Evolutionary conservation across 2,888 invertebrate genomes (phyloP).

Genomic region (Psylliodes chrysocephalus): DNA sequence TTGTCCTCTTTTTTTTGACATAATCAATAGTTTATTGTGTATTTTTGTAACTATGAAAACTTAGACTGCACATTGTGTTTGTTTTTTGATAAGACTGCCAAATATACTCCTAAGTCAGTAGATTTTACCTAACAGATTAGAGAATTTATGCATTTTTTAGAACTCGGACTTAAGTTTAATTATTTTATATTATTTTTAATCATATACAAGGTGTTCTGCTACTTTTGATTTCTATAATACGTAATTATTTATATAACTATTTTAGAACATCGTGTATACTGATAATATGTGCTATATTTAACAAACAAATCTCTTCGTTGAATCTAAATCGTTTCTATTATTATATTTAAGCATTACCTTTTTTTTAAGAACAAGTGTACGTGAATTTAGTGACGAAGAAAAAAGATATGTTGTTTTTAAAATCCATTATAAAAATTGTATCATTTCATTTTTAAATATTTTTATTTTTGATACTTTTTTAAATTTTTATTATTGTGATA

Average conservation of each 20-base stretch:
- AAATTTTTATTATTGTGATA: conserved; percentile 13
- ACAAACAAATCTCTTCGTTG: no score
- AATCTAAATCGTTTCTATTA: background rate
- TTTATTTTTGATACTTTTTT: conserved; percentile 17
- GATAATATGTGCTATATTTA: no score
- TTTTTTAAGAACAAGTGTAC: background rate
- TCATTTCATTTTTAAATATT: no score
- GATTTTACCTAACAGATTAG: conserved; percentile 44
- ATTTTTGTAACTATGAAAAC: conserved; percentile 12
- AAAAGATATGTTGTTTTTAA: no score
- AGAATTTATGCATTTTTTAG: background rate
- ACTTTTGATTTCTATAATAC: background rate
- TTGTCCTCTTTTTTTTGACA: no score
- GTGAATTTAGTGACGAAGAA: no score
- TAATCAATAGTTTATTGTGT: no score
- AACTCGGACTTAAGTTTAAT: background rate
- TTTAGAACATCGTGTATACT: no score
- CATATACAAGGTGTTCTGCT: background rate
- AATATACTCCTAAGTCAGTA: conserved; percentile 52
- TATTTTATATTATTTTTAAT: background rate
- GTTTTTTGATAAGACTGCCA: conserved; percentile 52
- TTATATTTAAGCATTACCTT: background rate
- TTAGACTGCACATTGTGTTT: conserved; percentile 37
- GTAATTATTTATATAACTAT: no score
- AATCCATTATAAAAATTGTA: no score